Conservation (phyloP, 2,113 vertebrate genomes). For the Tamias sibiricus region DNA sequence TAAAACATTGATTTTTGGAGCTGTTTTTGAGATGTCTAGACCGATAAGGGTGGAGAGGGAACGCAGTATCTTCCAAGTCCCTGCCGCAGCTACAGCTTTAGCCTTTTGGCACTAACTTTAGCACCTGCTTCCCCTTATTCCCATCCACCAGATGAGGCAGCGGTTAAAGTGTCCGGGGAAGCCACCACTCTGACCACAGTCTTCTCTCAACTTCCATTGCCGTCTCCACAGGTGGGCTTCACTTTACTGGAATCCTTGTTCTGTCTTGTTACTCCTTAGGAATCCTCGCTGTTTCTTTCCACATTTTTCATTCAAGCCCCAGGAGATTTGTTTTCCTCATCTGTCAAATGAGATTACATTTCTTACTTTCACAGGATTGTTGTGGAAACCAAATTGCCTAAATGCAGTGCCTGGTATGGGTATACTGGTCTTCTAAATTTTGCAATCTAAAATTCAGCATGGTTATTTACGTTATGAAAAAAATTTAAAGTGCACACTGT, state of each 20-base stretch:
- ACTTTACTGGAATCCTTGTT: neutral
- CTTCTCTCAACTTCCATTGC: constrained; percentile 89
- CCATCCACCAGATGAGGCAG: constrained; percentile 88
- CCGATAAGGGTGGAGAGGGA: neutral
- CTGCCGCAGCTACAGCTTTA: neutral
- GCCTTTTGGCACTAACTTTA: neutral
- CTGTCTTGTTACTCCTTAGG: neutral
- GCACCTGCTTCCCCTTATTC: neutral
- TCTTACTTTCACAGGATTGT: neutral
- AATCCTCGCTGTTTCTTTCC: neutral
- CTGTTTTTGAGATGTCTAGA: neutral
- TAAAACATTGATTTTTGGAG: neutral
- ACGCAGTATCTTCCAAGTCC: neutral
- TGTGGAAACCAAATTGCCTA: neutral
- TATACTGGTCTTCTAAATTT: neutral
- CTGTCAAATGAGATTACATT: neutral
- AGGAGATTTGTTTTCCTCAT: too few species aligned
- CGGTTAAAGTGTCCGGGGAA: constrained; percentile 90
- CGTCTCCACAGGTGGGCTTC: constrained; percentile 89
- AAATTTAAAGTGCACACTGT: neutral
- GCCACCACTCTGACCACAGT: constrained; percentile 93
- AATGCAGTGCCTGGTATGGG: neutral
- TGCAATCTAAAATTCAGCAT: neutral
- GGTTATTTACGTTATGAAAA: neutral
- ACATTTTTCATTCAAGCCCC: neutral